phyloP scores from a whole-genome alignment of 2,797 vertebrate species.

The Pseudotriccus pelzelni region DNA sequence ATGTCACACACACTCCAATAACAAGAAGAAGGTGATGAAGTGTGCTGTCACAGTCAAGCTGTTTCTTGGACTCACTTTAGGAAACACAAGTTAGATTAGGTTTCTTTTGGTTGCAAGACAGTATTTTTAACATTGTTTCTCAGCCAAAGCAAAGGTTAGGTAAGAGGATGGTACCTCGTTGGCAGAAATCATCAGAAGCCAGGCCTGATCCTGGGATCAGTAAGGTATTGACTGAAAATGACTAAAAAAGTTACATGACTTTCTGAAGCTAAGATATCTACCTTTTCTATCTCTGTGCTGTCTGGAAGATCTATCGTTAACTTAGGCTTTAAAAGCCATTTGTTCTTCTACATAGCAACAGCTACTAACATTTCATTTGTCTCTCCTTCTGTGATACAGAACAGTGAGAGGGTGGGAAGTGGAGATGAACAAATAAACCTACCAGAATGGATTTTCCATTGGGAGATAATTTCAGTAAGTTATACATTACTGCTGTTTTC shows the following conservation, averaged over 20 bases:
- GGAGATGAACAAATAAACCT: not conserved
- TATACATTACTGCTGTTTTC: not conserved
- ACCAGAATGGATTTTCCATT: not conserved
- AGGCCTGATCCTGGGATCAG: not conserved
- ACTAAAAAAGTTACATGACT: not conserved
- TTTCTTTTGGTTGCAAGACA: not conserved
- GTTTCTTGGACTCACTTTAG: not conserved
- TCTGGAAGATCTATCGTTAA: not conserved
- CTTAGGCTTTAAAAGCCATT: not conserved
- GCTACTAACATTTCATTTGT: not conserved
- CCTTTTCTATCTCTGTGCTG: not conserved
- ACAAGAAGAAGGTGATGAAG: not conserved
- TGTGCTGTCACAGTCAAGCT: not conserved
- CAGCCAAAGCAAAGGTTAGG: not conserved
- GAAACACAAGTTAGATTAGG: not conserved
- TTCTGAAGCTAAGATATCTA: not conserved
- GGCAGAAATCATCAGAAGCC: not conserved
- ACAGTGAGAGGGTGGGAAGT: rapidly evolving
- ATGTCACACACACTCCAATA: not conserved
- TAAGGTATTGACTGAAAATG: not conserved
- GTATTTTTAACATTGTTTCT: not conserved
- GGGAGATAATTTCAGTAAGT: not conserved
- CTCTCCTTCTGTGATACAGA: not conserved
- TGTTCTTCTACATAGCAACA: not conserved
- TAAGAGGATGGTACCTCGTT: not conserved